These are phyloP conservation scores for Andrena marginata DNA, from an alignment of 2,888 invertebrate genomes.

Conservation along the genomic window DNA sequence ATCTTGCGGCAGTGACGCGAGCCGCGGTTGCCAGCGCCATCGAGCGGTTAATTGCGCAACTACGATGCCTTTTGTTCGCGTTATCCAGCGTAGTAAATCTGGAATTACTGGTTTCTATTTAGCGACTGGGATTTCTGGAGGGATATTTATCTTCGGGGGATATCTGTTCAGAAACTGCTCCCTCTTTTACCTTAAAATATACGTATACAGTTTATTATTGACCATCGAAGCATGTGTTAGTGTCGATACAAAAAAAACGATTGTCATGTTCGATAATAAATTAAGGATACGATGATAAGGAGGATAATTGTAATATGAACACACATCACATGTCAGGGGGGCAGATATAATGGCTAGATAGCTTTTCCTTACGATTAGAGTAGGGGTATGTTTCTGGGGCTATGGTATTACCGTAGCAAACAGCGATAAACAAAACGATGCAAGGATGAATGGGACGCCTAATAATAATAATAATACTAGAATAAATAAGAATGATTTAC, in stretches of 20 bases:
- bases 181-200: conserved; percentile 67
- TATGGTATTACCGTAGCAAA: conserved; percentile 46
- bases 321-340: conserved; percentile 74
- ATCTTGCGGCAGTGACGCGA: conserved; percentile 58
- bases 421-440: conserved; percentile 55
- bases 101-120: not conserved
- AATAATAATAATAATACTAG: conserved; percentile 61
- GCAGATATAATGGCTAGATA: conserved; percentile 61
- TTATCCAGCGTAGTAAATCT: not conserved
- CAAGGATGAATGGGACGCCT: conserved; percentile 58
- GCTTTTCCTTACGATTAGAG: conserved; percentile 44
- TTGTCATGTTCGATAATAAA: conserved; percentile 76
- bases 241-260: conserved; percentile 68
- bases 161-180: not conserved
- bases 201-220: conserved; percentile 74
- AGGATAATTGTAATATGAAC: conserved; percentile 71
- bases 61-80: not conserved
- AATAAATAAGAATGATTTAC: conserved; percentile 71
- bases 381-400: conserved; percentile 35
- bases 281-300: conserved; percentile 68
- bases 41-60: not conserved
- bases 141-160: not conserved
- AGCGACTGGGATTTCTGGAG: not conserved
- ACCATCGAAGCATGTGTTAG: conserved; percentile 76
- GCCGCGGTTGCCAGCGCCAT: not conserved